A percentile compares a stretch with the other conserved stretches of the same genome.
These are phyloP conservation scores for Percopsis omiscomaycus DNA, from an alignment of 2,797 vertebrate species.

Conservation along the genomic window DNA sequence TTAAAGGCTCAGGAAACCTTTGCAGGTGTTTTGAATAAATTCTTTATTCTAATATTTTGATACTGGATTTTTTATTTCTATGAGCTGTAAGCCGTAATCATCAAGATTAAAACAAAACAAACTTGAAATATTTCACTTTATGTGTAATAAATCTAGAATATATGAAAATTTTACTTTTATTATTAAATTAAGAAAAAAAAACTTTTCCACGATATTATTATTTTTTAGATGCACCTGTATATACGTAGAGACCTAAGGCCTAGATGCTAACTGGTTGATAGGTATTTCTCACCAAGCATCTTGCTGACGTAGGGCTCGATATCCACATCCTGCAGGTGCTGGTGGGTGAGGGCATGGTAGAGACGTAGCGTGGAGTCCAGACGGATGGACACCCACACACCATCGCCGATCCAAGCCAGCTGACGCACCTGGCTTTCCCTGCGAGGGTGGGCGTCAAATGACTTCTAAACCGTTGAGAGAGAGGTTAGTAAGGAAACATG, in stretches of 20 bases:
- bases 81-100: too few species aligned
- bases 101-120: too few species aligned
- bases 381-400: slow-evolving; percentile 97
- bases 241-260: too few species aligned
- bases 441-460: slow-evolving; percentile 95
- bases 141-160: too few species aligned
- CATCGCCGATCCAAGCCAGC: slow-evolving; percentile 95
- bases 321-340: slow-evolving; percentile 97
- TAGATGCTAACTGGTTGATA: neutral
- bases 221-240: too few species aligned
- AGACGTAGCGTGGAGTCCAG: slow-evolving; percentile 93
- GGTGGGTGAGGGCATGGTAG: slow-evolving; percentile 94
- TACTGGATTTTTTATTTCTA: too few species aligned
- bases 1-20: too few species aligned
- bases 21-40: too few species aligned
- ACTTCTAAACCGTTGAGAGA: slow-evolving; percentile 79
- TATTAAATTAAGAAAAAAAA: too few species aligned
- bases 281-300: slow-evolving; percentile 87
- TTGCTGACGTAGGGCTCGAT: slow-evolving; percentile 99
- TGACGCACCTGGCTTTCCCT: slow-evolving; percentile 96
- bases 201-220: neutral
- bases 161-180: too few species aligned
- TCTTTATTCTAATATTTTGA: too few species aligned
- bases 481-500: neutral
- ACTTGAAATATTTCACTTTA: too few species aligned